Evolutionary conservation across 2,797 vertebrate genomes (phyloP).

Genomic region (Todus mexicanus): DNA sequence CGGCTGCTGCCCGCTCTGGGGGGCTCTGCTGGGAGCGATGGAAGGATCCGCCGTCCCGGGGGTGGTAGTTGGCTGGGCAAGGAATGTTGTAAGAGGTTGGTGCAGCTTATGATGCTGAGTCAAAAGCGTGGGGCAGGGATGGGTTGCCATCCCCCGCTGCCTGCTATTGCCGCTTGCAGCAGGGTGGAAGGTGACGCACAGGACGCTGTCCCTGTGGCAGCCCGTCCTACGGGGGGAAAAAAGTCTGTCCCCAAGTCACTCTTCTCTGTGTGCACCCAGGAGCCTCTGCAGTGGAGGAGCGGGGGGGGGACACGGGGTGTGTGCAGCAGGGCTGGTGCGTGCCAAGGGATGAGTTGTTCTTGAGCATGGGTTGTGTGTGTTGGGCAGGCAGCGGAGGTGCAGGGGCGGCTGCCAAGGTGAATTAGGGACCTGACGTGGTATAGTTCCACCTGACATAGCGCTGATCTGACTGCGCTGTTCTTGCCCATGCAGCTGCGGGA

Average conservation of each 20-base stretch:
- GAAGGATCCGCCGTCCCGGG: neutral
- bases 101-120: neutral
- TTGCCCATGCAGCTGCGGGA: fast-evolving
- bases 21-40: neutral
- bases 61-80: neutral
- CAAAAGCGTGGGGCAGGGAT: neutral
- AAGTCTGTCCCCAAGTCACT: neutral
- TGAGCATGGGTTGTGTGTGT: neutral
- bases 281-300: neutral
- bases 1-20: neutral
- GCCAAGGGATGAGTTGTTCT: neutral
- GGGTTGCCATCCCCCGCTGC: neutral
- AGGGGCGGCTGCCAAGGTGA: neutral
- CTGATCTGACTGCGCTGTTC: fast-evolving
- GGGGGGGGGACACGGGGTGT: neutral
- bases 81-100: neutral
- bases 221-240: fast-evolving
- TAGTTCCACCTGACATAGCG: neutral
- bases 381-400: neutral
- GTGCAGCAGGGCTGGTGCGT: neutral
- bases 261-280: neutral
- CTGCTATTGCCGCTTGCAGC: neutral
- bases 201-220: neutral
- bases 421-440: neutral
- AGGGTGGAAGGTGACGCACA: neutral